Evolutionary conservation across 2,113 vertebrate species (phyloP).

Genomic region (Hucho hucho): DNA sequence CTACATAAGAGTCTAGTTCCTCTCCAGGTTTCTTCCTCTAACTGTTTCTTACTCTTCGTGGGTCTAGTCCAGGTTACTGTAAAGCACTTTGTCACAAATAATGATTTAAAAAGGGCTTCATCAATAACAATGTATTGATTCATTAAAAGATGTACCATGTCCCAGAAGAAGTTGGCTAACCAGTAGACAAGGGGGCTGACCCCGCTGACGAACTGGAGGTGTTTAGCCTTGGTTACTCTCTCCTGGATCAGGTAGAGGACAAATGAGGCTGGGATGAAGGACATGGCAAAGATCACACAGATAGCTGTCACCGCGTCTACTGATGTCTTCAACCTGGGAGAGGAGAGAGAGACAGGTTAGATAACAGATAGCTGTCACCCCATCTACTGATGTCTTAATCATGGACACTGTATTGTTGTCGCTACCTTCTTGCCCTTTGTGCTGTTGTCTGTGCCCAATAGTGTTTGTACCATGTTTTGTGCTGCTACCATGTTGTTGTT

Average conservation of each 20-base stretch:
- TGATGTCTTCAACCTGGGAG: constrained; percentile 85
- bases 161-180: constrained; percentile 94
- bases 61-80: too few species aligned
- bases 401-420: too few species aligned
- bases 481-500: too few species aligned
- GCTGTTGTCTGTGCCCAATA: too few species aligned
- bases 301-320: constrained; percentile 92
- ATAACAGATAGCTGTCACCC: constrained; percentile 61
- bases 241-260: constrained; percentile 97
- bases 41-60: too few species aligned
- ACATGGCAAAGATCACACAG: constrained; percentile 97
- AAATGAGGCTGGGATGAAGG: constrained; percentile 96
- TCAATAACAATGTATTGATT: background rate
- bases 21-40: too few species aligned
- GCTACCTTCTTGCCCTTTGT: too few species aligned
- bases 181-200: constrained; percentile 89
- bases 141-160: constrained; percentile 74
- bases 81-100: too few species aligned
- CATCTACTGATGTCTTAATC: constrained; percentile 90
- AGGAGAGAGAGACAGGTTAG: background rate
- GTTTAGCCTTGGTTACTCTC: constrained; percentile 89
- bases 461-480: too few species aligned
- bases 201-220: constrained; percentile 94
- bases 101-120: too few species aligned
- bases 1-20: too few species aligned